These are phyloP conservation scores for Falcunculus frontatus DNA, from an alignment of 2,113 vertebrate genomes.

Conservation along the genomic window DNA sequence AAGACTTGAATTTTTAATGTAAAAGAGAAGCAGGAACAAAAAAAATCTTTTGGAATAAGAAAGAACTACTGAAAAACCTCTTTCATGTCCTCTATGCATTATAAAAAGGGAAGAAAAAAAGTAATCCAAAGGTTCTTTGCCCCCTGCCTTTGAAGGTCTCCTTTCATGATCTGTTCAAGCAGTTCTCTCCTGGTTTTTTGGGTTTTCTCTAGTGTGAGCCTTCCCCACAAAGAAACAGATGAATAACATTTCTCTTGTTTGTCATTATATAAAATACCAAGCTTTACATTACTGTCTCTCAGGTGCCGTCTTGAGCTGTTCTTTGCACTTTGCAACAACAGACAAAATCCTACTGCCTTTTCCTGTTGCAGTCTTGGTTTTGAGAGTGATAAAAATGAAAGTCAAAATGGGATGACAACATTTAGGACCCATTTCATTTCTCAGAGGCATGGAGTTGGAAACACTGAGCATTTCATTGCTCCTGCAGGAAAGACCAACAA, in stretches of 20 bases:
- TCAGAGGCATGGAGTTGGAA: background rate
- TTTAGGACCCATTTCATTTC: background rate
- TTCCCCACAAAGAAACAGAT: background rate
- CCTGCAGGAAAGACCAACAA: background rate
- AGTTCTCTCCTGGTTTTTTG: background rate
- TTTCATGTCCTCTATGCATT: background rate
- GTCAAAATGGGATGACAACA: background rate
- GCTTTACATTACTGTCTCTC: background rate
- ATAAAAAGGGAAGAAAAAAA: background rate
- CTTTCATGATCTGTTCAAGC: constrained; percentile 5
- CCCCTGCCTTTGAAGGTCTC: background rate
- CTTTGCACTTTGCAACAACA: background rate
- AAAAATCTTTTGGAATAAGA: background rate
- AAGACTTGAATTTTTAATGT: constrained; percentile 29
- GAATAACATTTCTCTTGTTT: background rate
- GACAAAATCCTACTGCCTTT: background rate
- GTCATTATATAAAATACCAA: background rate
- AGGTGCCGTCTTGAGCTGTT: background rate
- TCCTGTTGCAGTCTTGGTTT: background rate
- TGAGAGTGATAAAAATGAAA: background rate
- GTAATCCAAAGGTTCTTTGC: background rate
- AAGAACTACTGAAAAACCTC: background rate
- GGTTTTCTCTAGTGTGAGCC: background rate
- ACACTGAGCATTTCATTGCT: background rate
- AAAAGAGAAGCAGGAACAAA: background rate